Evolutionary conservation across 2,888 invertebrate species (phyloP).

Genomic region (Cremastobaeus sp.): DNA sequence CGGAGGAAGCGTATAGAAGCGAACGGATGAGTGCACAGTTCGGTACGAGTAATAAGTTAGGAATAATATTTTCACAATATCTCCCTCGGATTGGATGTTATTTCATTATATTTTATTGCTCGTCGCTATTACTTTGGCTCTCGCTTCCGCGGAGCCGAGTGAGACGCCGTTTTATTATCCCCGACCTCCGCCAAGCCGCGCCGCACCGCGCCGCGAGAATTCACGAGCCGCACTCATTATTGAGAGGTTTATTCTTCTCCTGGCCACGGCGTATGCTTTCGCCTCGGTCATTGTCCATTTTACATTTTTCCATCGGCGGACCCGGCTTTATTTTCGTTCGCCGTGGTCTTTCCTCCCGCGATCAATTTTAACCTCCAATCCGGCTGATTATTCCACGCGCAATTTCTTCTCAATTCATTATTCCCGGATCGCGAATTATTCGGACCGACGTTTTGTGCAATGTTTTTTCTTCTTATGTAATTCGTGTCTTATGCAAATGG

Average conservation of each 20-base stretch:
- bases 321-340: constrained; percentile 57
- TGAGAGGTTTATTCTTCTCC: constrained; percentile 77
- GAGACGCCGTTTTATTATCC: constrained; percentile 73
- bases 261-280: constrained; percentile 69
- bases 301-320: constrained; percentile 57
- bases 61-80: constrained; percentile 78
- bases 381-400: constrained; percentile 44
- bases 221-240: constrained; percentile 76
- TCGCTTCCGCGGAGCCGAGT: constrained; percentile 64
- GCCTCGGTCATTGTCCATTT: constrained; percentile 60
- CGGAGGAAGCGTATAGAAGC: constrained; percentile 52
- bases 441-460: constrained; percentile 28
- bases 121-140: constrained; percentile 73
- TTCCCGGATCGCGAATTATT: constrained; percentile 43
- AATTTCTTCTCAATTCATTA: constrained; percentile 54
- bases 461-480: constrained; percentile 46
- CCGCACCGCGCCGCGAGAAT: constrained; percentile 73
- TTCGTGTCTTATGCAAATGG: constrained; percentile 47
- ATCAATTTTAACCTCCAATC: constrained; percentile 35
- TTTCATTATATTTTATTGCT: constrained; percentile 77
- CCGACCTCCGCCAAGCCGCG: constrained; percentile 72
- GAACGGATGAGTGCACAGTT: constrained; percentile 56
- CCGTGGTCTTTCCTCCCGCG: constrained; percentile 23
- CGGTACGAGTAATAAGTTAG: constrained; percentile 75
- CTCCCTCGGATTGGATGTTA: constrained; percentile 76